Conservation (phyloP, 1,140 invertebrate species). For the Lasaia peninsularis region DNA sequence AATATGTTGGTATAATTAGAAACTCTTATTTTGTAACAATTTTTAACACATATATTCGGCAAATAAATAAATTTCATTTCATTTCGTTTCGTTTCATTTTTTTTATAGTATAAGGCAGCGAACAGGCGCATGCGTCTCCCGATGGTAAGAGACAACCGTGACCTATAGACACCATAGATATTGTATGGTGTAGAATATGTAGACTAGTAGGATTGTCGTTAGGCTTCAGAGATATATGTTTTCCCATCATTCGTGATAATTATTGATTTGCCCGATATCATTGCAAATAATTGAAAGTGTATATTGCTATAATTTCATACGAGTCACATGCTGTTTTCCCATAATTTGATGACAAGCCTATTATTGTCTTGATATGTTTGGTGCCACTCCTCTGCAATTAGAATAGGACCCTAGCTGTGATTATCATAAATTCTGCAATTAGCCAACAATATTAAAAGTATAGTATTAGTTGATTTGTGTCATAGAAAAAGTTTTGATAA, state of each 20-base stretch:
- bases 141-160: too few relatives aligned
- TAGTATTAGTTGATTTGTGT: not conserved
- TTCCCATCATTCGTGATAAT: not conserved
- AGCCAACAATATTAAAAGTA: not conserved
- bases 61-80: too few relatives aligned
- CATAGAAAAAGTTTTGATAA: not conserved
- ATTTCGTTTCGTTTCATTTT: too few relatives aligned
- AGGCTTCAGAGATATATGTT: too few relatives aligned
- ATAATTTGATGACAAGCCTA: not conserved
- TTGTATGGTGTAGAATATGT: too few relatives aligned
- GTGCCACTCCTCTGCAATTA: slow-evolving; percentile 1
- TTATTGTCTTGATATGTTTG: slow-evolving; percentile 4
- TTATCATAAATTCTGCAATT: slow-evolving; percentile 22
- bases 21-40: too few relatives aligned
- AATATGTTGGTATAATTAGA: too few relatives aligned
- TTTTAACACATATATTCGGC: too few relatives aligned
- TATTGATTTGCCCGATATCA: not conserved
- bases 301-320: not conserved
- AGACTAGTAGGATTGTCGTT: too few relatives aligned
- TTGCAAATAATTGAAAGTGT: not conserved
- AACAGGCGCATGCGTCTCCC: too few relatives aligned
- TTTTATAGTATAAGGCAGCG: too few relatives aligned
- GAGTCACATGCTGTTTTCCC: not conserved
- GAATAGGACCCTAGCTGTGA: slow-evolving; percentile 3
- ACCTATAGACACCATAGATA: too few relatives aligned